These are phyloP conservation scores for Nebria salina DNA, from an alignment of 2,888 invertebrate species.

Conservation along the genomic window DNA sequence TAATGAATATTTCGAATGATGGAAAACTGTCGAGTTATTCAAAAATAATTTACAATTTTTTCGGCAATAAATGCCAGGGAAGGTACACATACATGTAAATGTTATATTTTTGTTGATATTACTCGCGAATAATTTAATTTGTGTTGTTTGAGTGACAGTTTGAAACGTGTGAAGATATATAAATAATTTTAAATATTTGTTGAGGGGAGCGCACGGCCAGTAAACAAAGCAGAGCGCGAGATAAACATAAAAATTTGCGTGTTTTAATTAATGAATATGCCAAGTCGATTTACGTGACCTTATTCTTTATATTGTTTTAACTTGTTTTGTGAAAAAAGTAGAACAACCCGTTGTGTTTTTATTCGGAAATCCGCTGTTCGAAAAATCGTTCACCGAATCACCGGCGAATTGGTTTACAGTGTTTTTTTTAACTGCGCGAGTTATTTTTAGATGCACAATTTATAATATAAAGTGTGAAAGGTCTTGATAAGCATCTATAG, in stretches of 20 bases:
- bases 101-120: background rate
- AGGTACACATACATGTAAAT: background rate
- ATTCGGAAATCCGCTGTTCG: conserved; percentile 35
- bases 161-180: background rate
- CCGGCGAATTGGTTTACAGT: conserved; percentile 20
- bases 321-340: conserved; percentile 23
- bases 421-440: background rate
- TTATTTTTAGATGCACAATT: background rate
- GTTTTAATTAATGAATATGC: conserved; percentile 31
- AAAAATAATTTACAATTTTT: background rate
- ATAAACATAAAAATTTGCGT: conserved; percentile 5
- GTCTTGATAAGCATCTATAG: background rate
- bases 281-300: conserved; percentile 33
- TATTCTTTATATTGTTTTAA: conserved; percentile 18
- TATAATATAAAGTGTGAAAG: background rate
- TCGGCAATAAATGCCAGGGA: background rate
- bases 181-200: background rate
- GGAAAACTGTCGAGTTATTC: too few species aligned
- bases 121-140: background rate
- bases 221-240: background rate
- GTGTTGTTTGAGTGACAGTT: background rate
- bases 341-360: conserved; percentile 29
- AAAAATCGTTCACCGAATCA: conserved; percentile 23
- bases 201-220: too few species aligned
- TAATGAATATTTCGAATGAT: too few species aligned